Base-by-base conservation (phyloP, 2,888 invertebrate genomes). In the Slavum lentiscoides region DNA sequence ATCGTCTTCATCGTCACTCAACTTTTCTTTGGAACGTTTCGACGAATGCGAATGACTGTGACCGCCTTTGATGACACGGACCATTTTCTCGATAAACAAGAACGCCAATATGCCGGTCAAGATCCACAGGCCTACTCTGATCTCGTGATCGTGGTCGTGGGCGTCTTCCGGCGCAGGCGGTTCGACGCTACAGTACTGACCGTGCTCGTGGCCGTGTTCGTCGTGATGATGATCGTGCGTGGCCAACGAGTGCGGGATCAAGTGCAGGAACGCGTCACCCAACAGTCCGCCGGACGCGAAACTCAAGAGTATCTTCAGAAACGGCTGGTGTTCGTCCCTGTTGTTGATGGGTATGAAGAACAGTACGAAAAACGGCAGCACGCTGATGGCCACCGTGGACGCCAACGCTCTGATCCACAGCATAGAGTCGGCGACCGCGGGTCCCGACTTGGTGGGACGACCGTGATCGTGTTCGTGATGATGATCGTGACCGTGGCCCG, bases 261-360 rank as follows among this genome's bases (percentile, higher is more conserved):
- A 89, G 88, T 99, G 99, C 9, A 99, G 89, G 87, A 99, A 99
- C 0, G 99, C 98, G 89, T 99, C 99, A 11, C 99, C 99, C 0
- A 99, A 89, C 19, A 99, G 89, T 68, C 99, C 96, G 66, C 97
- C 96, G 1, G 97, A 96, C 0, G 97, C 97, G 87, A 97, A 97
- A 21, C 96, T 95, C 68, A 97, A 87, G 70, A 97, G 89, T 82
- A 98, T 90, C 88, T 98, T 98, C 11, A 98, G 88, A 61, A 96
- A 88, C 1, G 96, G 93, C 86, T 94, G 91, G 86, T 94, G 93
- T 85, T 94, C 92, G 80, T 92, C 91, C 49, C 91, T 91, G 83
- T 93, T 94, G 85, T 97, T 95, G 80, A 99, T 88, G 0, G 98
- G 98, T 84, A 99, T 96, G 83, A 97, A 91, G 85, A 96, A 94